phyloP scores from a whole-genome alignment of 2,888 invertebrate genomes.

The Epinotia ramella region DNA sequence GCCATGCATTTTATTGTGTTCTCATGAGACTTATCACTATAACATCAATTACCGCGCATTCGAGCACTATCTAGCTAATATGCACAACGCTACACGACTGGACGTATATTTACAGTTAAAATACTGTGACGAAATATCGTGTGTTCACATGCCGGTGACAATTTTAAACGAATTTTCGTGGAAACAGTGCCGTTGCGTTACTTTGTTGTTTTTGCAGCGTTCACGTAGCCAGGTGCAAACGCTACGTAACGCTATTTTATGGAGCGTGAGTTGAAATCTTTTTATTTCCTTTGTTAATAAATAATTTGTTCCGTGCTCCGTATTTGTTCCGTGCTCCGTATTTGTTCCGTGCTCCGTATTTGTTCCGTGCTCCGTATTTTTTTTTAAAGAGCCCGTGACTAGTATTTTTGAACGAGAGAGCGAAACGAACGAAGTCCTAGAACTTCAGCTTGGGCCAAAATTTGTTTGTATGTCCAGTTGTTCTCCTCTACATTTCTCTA shows the following conservation, averaged over 20 bases:
- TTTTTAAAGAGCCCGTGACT: not conserved
- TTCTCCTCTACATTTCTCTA: no score
- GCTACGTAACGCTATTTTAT: slow-evolving; percentile 21
- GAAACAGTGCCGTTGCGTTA: slow-evolving; percentile 22
- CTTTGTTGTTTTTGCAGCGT: slow-evolving; percentile 22
- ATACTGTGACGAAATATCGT: not conserved
- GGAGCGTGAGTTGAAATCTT: slow-evolving; percentile 10
- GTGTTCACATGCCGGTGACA: slow-evolving; percentile 4
- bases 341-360: slow-evolving; percentile 4
- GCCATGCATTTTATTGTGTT: no score
- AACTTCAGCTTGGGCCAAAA: no score
- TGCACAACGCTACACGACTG: no score
- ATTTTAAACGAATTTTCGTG: slow-evolving; percentile 24
- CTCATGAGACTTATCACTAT: no score
- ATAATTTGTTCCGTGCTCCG: slow-evolving; percentile 6
- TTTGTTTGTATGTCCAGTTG: no score
- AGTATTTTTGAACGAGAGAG: not conserved
- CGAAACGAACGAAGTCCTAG: no score
- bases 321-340: slow-evolving; percentile 4
- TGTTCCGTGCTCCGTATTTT: slow-evolving; percentile 1
- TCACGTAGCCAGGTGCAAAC: slow-evolving; percentile 24
- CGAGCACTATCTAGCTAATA: no score
- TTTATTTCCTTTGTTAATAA: slow-evolving; percentile 19
- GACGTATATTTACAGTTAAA: not conserved
- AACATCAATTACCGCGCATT: no score